Base-by-base conservation (phyloP, 2,797 vertebrate genomes). In the Coranthus polyacanthus region DNA sequence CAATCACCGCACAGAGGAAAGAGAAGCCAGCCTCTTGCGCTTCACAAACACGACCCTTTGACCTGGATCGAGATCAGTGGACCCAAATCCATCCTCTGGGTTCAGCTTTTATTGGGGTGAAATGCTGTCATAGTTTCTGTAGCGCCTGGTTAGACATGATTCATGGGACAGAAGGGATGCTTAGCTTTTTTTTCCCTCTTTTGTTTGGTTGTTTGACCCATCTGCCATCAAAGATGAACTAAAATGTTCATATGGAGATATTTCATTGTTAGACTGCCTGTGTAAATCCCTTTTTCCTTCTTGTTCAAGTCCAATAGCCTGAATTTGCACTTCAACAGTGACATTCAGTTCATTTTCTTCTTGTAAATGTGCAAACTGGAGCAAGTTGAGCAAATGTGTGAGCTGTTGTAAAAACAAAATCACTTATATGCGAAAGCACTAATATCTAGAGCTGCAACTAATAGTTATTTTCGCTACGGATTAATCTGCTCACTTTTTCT, bases 31-130 rank as follows among this genome's bases (percentile, higher is more conserved):
- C 61, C 72, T 69, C 81, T 74, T 36, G 46, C 38, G 66, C 74
- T 80, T 65, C 45, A 62, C 81, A 85, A 88, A 85, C 84, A 54
- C 24, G 59, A 85, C 84, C 88, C 76, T 75, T 66, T 86, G 89
- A 88, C 86, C 85, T 78, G 83, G 79, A 85, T 86, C 41, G 11
- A 74, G 78, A 87, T 87, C 76, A 81, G 65, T 73, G 74, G 70
- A 80, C 71, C 61, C 70, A 72, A 72, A 79, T 76, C 65, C 29
- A 56, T 85, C 79, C 42, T 57, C 20, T 39, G 64, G 60, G 57
- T 78, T 84, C 62, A 67, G 68, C 38, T 77, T 83, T 85, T 78
- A 75, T 78, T 39, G 68, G 63, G 73, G 75, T 75, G 36, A 88
- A 83, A 82, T 70, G 79, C 76, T 86, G 75, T 82, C 83, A 77